Evolutionary conservation across 2,888 invertebrate species (phyloP).

Genomic region (Caenorhabditis panamensis): DNA sequence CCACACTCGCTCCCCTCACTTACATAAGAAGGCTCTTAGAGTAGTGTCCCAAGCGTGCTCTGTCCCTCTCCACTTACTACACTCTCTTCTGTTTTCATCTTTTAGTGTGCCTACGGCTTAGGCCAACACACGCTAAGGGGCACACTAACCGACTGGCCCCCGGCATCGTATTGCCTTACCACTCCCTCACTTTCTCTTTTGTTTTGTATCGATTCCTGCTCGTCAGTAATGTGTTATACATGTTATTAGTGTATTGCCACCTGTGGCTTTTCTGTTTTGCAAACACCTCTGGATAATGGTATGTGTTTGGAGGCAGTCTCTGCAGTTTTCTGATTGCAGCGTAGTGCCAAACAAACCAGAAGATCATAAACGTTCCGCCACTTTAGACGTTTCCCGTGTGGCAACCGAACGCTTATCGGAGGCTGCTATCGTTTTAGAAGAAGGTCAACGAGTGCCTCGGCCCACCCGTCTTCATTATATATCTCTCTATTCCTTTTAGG

Average conservation of each 20-base stretch:
- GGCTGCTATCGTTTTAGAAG: constrained; percentile 40
- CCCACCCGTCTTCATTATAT: not conserved
- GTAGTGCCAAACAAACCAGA: constrained; percentile 3
- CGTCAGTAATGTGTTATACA: too few relatives aligned
- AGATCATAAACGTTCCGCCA: constrained; percentile 15
- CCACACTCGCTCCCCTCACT: constrained; percentile 4
- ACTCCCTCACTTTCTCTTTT: not conserved
- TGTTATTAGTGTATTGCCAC: too few relatives aligned
- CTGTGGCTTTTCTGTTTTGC: not conserved
- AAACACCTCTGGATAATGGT: not conserved
- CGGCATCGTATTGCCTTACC: constrained; percentile 4
- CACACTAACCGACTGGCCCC: not conserved
- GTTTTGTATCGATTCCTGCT: not conserved
- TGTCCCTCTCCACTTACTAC: constrained; percentile 37
- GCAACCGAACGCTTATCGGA: constrained; percentile 36
- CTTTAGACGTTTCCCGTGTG: not conserved
- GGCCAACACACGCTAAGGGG: constrained; percentile 20
- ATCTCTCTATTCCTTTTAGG: not conserved
- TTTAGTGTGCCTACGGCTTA: constrained; percentile 32
- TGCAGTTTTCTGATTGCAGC: constrained; percentile 6
- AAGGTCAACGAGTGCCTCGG: constrained; percentile 5
- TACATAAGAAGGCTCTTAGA: constrained; percentile 37
- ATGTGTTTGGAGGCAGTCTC: not conserved
- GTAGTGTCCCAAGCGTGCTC: constrained; percentile 32
- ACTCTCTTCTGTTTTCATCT: constrained; percentile 4